A percentile compares a stretch with the other conserved stretches of the same genome.
These are phyloP conservation scores for Struthio camelus DNA, from an alignment of 2,113 vertebrate species.

Conservation along the genomic window DNA sequence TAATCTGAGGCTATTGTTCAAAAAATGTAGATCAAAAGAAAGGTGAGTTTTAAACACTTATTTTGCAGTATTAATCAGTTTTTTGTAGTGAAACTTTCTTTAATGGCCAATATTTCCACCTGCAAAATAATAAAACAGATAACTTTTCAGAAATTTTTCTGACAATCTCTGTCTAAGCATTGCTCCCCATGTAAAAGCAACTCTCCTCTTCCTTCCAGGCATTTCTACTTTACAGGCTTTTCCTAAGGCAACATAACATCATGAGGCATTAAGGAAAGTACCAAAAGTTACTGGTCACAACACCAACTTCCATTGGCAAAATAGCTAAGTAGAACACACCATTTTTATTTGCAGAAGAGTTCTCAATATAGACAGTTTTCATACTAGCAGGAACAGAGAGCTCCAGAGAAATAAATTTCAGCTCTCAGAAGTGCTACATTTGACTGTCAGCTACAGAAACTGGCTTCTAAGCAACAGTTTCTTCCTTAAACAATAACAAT, in stretches of 20 bases:
- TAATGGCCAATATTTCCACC: not conserved
- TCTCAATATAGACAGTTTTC: not conserved
- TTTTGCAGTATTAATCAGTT: not conserved
- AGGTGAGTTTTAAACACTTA: not conserved
- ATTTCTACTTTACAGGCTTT: not conserved
- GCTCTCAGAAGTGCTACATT: not conserved
- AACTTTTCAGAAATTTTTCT: not conserved
- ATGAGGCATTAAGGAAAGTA: not conserved
- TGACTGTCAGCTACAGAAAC: not conserved
- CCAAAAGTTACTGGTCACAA: accelerated
- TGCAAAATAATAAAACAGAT: not conserved
- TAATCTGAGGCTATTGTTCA: not conserved
- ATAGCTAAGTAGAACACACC: not conserved
- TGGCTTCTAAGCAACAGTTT: not conserved
- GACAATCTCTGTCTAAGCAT: not conserved
- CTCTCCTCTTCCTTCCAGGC: not conserved
- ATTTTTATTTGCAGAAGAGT: not conserved
- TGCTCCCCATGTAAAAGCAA: not conserved
- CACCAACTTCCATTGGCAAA: not conserved
- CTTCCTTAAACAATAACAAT: not conserved
- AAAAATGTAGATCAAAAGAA: not conserved
- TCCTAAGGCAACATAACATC: not conserved
- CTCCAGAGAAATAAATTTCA: not conserved
- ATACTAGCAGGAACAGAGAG: not conserved
- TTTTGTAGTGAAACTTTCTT: not conserved